phyloP scores from a whole-genome alignment of 2,888 invertebrate species.

The Malacosoma neustria region DNA sequence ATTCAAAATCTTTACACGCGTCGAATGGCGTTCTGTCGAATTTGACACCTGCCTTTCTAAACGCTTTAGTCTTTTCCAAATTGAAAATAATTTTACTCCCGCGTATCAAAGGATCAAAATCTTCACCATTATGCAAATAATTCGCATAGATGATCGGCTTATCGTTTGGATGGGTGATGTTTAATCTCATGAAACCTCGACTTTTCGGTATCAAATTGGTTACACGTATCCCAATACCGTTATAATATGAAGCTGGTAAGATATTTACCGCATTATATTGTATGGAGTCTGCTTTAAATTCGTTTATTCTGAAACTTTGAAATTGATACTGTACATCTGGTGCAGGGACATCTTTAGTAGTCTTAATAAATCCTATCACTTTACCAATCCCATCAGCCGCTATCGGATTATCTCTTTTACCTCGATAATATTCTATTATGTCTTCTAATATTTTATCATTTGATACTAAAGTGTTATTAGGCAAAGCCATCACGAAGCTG shows the following conservation, averaged over 20 bases:
- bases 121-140: slow-evolving; percentile 74
- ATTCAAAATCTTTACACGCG: slow-evolving; percentile 71
- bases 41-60: slow-evolving; percentile 69
- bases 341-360: slow-evolving; percentile 45
- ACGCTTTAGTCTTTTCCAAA: slow-evolving; percentile 71
- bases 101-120: slow-evolving; percentile 73
- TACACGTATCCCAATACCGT: slow-evolving; percentile 71
- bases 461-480: slow-evolving; percentile 56
- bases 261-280: slow-evolving; percentile 28
- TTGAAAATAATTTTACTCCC: slow-evolving; percentile 74
- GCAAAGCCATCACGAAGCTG: slow-evolving; percentile 63
- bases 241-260: slow-evolving; percentile 74
- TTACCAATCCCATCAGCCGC: slow-evolving; percentile 69
- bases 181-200: slow-evolving; percentile 75
- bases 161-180: slow-evolving; percentile 79
- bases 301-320: slow-evolving; percentile 56
- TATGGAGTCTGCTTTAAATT: slow-evolving; percentile 68
- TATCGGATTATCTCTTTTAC: slow-evolving; percentile 58
- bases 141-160: slow-evolving; percentile 81
- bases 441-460: slow-evolving; percentile 46
- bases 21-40: slow-evolving; percentile 68
- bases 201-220: slow-evolving; percentile 76
- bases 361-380: slow-evolving; percentile 74
- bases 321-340: slow-evolving; percentile 78
- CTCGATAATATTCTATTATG: slow-evolving; percentile 40